These are phyloP conservation scores for Echinops telfairi DNA, from an alignment of 2,113 vertebrate species.

Conservation along the genomic window DNA sequence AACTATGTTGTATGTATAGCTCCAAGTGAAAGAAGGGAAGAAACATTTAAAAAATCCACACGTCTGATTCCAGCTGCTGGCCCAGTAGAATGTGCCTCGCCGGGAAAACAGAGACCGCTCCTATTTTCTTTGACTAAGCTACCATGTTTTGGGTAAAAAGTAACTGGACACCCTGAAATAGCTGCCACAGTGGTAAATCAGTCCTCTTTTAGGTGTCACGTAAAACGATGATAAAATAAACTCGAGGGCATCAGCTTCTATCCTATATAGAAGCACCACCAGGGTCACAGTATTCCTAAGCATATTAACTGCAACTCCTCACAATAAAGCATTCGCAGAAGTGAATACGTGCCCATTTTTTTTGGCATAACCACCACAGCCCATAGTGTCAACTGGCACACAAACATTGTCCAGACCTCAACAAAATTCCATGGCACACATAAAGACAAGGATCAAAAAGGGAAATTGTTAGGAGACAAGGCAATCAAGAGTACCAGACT, in stretches of 20 bases:
- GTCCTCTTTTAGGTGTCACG: neutral
- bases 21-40: neutral
- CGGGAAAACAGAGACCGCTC: neutral
- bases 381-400: neutral
- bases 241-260: neutral
- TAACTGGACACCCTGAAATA: neutral
- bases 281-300: neutral
- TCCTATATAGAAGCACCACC: neutral
- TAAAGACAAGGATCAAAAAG: neutral
- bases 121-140: neutral
- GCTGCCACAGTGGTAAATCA: neutral
- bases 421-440: neutral
- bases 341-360: neutral
- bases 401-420: neutral
- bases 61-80: accelerated
- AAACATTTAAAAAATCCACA: neutral
- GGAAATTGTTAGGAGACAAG: too few species aligned
- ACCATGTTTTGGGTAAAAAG: neutral
- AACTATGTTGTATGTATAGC: neutral
- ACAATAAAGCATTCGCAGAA: neutral
- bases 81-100: neutral
- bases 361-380: neutral
- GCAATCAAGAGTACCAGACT: neutral
- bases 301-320: neutral
- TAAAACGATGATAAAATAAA: neutral